These are phyloP conservation scores for Volucella inflata DNA, from an alignment of 2,888 invertebrate species.

Conservation along the genomic window DNA sequence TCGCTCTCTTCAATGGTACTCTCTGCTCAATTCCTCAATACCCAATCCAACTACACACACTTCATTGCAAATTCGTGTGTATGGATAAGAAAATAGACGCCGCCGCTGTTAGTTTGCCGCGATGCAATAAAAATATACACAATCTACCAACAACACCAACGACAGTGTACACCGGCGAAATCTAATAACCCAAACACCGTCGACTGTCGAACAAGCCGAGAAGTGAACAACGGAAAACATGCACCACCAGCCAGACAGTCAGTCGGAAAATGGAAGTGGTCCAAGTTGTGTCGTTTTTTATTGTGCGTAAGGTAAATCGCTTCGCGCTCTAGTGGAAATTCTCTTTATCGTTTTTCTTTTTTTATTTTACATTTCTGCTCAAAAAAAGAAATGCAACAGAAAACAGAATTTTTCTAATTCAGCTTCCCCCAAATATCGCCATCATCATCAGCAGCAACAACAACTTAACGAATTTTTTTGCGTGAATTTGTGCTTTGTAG, in stretches of 20 bases:
- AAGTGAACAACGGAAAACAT: constrained; percentile 46
- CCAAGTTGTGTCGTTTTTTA: constrained; percentile 59
- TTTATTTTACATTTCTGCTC: not conserved
- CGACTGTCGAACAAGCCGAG: constrained; percentile 35
- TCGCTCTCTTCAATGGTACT: not conserved
- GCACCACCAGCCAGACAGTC: constrained; percentile 55
- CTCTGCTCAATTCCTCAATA: constrained; percentile 46
- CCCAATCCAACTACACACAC: not conserved
- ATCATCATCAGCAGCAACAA: constrained; percentile 8
- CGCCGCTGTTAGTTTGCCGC: constrained; percentile 31
- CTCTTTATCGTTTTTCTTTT: constrained; percentile 17
- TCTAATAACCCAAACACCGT: constrained; percentile 43
- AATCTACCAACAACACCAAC: constrained; percentile 6
- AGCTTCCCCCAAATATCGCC: not conserved
- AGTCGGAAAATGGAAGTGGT: constrained; percentile 73
- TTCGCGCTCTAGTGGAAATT: constrained; percentile 52
- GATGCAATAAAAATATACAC: constrained; percentile 34
- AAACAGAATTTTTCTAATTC: constrained; percentile 27
- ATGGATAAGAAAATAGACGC: constrained; percentile 57
- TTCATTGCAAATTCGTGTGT: constrained; percentile 17
- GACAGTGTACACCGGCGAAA: constrained; percentile 14
- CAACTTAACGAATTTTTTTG: constrained; percentile 14
- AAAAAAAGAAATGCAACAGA: constrained; percentile 15
- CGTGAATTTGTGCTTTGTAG: constrained; percentile 12
- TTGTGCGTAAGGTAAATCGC: constrained; percentile 21